A percentile compares a stretch with the other conserved stretches of the same genome.
Conservation (phyloP, 2,888 invertebrate species). For the Protophormia terraenovae region DNA sequence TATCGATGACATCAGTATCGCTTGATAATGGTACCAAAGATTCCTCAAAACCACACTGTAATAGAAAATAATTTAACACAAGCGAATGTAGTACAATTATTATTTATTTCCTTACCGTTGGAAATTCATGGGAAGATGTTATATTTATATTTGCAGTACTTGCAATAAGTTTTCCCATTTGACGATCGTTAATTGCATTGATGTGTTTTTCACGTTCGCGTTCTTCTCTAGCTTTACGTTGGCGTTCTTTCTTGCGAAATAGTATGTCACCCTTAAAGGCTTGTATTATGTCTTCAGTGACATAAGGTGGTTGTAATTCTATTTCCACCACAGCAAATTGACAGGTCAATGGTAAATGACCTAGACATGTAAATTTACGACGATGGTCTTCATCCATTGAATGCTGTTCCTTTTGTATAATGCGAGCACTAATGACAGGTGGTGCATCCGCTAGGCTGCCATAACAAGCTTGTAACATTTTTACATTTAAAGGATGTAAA, state of each 20-base stretch:
- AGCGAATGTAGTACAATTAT: not conserved
- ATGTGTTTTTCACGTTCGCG: conserved; percentile 90
- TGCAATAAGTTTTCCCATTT: conserved; percentile 86
- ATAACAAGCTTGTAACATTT: conserved; percentile 93
- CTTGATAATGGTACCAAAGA: conserved; percentile 62
- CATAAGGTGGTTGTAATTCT: conserved; percentile 87
- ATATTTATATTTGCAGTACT: conserved; percentile 85
- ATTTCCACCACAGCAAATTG: conserved; percentile 95
- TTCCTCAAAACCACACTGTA: conserved; percentile 80
- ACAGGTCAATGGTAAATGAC: conserved; percentile 94
- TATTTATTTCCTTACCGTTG: conserved; percentile 81
- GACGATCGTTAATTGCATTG: conserved; percentile 87
- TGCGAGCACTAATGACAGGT: conserved; percentile 86
- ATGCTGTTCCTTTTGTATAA: conserved; percentile 93
- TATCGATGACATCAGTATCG: conserved; percentile 45
- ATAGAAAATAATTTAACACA: not conserved
- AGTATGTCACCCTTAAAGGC: conserved; percentile 89
- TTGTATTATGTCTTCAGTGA: conserved; percentile 86
- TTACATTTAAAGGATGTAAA: conserved; percentile 93
- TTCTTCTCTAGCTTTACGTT: conserved; percentile 89
- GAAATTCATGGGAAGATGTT: conserved; percentile 82
- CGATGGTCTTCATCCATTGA: conserved; percentile 92
- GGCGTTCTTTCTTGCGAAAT: conserved; percentile 86
- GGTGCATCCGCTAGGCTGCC: conserved; percentile 91
- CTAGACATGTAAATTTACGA: conserved; percentile 87